These are phyloP conservation scores for Eciton burchellii DNA, from an alignment of 1,140 invertebrate species.

Conservation along the genomic window DNA sequence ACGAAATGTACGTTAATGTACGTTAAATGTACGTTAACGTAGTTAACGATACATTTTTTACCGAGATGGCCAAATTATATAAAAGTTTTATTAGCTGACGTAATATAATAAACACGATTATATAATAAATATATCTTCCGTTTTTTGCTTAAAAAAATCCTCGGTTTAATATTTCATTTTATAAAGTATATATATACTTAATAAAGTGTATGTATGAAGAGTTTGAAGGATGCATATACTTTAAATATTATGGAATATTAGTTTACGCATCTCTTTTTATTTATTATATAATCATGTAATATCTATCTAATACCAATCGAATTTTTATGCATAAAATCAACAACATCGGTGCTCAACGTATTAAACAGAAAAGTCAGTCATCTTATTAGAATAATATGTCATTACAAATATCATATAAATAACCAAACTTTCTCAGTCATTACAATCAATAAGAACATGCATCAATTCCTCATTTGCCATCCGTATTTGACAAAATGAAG, in stretches of 20 bases:
- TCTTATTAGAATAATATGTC: conserved; percentile 41
- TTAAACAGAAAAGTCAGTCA: conserved; percentile 55
- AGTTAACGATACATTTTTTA: background rate
- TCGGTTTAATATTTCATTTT: too few relatives aligned
- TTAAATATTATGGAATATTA: background rate
- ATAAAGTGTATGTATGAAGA: too few relatives aligned
- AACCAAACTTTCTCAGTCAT: conserved; percentile 67
- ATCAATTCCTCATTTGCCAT: conserved; percentile 24
- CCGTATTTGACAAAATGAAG: conserved; percentile 30
- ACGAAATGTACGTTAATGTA: too few relatives aligned
- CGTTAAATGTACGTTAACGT: background rate
- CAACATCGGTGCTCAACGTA: conserved; percentile 32
- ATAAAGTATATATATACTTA: too few relatives aligned
- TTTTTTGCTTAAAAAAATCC: too few relatives aligned
- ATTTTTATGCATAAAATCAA: background rate
- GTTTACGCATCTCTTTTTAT: conserved; percentile 20
- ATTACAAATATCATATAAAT: conserved; percentile 62
- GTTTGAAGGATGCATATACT: too few relatives aligned
- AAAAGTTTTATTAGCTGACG: too few relatives aligned
- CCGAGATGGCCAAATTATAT: too few relatives aligned
- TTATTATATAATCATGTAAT: conserved; percentile 31
- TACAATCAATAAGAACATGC: conserved; percentile 34
- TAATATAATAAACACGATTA: too few relatives aligned
- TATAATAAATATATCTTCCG: too few relatives aligned
- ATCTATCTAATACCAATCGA: conserved; percentile 3